Percentiles rank a stretch among this genome's conserved stretches.
Evolutionary conservation across 92 coral and sea anemone species (phyloP).

Genomic region (Parazoanthus swiftii): DNA sequence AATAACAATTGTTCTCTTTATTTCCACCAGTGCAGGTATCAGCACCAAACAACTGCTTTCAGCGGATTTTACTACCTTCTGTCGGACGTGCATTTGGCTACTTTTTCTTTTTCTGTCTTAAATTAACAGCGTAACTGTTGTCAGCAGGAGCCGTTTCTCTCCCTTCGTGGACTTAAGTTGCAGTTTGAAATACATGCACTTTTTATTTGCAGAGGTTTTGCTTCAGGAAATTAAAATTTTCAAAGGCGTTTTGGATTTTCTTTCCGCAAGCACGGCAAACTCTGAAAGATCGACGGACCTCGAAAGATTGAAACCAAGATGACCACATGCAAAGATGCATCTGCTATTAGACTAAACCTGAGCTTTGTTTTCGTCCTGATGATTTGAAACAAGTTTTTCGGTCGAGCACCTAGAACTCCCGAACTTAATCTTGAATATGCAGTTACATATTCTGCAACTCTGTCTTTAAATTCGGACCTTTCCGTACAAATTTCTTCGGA

Average conservation of each 20-base stretch:
- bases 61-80: background rate
- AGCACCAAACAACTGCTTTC: slow-evolving; percentile 1
- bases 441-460: too few species aligned
- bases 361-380: too few species aligned
- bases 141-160: background rate
- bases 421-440: too few species aligned
- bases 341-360: too few species aligned
- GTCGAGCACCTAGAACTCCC: too few species aligned
- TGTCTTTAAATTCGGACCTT: too few species aligned
- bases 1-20: background rate
- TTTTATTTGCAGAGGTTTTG: background rate
- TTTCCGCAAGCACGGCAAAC: background rate
- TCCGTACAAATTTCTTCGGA: too few species aligned
- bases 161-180: background rate
- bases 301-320: too few species aligned
- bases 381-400: too few species aligned
- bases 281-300: background rate
- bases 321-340: too few species aligned
- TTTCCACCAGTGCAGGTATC: background rate
- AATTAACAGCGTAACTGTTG: too few species aligned
- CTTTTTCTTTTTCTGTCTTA: background rate
- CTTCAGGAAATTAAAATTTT: background rate
- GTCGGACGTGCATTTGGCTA: background rate
- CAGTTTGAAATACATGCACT: background rate
- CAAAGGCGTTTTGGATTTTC: background rate